Evolutionary conservation across 2,113 vertebrate species (phyloP), one percentile per base, ranked within the genome.

Genomic region (Todiramphus chloris): DNA sequence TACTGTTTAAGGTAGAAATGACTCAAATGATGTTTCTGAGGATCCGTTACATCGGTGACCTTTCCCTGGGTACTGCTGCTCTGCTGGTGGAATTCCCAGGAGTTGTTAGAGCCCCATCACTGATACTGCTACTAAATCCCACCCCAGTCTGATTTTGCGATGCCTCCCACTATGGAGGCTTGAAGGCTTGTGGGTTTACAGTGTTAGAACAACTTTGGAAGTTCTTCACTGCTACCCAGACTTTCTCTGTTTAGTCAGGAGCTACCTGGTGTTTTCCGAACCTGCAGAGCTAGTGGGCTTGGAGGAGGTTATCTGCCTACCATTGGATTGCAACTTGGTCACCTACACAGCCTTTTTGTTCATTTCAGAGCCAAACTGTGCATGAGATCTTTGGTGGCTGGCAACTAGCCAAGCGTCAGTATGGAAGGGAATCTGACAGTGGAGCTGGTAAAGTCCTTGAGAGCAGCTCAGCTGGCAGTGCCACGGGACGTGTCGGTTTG

Each of bases 111-210:
- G 43, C 27, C 33, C 64, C 2, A 1, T 63, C 91, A 28, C n/a
- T 69, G 89, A 24, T 33, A 30, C 0, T 3, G 18, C 46, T 43
- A 24, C 50, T 69, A 67, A 85, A 66, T 85, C 55, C 64, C 75
- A 69, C 0, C 33, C 35, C 58, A 53, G 5, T 24, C 35, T 59
- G 30, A 8, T 31, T 66, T 39, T 46, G 20, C 85, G 89, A 20
- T 0, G 0, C 44, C 11, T 66, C 50, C n/a, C 53, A 7, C 24
- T 68, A 12, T 6, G 14, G n/a, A 41, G 51, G 18, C 37, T 85
- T 66, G 43, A 74, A 51, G 37, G 19, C 21, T 16, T 24, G 9
- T 76, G 78, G 41, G 5, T 75, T 91, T 84, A 28, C 15, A 23
- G 8, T 11, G 13, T 41, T 75, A 31, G 53, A 53, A 41, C 66